Evolutionary conservation across 2,888 invertebrate species (phyloP).

Genomic region (Dicyrtoma fusca): DNA sequence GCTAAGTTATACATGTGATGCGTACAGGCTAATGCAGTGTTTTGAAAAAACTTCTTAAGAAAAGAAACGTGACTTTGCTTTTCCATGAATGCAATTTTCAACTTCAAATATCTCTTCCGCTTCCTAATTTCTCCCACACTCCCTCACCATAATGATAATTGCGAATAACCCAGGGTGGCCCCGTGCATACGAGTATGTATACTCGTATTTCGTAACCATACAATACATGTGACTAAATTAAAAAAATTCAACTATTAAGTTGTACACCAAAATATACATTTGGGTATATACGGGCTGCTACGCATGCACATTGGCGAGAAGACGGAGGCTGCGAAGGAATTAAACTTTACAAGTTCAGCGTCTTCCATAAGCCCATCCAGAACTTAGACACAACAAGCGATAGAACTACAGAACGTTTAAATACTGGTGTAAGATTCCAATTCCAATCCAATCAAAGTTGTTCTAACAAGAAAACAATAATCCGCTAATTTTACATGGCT

Average conservation of each 20-base stretch:
- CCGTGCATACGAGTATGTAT: too few species aligned
- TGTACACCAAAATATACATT: too few species aligned
- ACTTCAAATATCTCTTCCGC: not conserved
- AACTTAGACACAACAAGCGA: conserved; percentile 2
- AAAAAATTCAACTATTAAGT: not conserved
- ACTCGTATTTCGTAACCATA: too few species aligned
- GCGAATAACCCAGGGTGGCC: not conserved
- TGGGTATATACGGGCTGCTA: too few species aligned
- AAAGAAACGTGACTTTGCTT: conserved; percentile 5
- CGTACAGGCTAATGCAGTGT: too few species aligned
- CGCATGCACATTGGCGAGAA: too few species aligned
- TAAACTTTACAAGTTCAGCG: not conserved
- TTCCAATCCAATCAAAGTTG: conserved; percentile 9
- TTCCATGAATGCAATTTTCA: conserved; percentile 13
- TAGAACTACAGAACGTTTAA: not conserved
- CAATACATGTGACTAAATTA: too few species aligned
- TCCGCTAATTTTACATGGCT: too few species aligned
- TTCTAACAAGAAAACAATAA: too few species aligned
- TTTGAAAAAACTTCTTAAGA: not conserved
- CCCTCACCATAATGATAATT: conserved; percentile 21
- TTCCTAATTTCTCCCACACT: conserved; percentile 23
- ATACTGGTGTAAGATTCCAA: not conserved
- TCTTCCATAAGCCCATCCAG: not conserved
- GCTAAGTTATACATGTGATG: too few species aligned
- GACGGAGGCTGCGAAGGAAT: too few species aligned